Percentiles rank a stretch among this genome's conserved stretches.
Evolutionary conservation across 2,113 vertebrate species (phyloP).

Genomic region (Potamarius usumacintae): DNA sequence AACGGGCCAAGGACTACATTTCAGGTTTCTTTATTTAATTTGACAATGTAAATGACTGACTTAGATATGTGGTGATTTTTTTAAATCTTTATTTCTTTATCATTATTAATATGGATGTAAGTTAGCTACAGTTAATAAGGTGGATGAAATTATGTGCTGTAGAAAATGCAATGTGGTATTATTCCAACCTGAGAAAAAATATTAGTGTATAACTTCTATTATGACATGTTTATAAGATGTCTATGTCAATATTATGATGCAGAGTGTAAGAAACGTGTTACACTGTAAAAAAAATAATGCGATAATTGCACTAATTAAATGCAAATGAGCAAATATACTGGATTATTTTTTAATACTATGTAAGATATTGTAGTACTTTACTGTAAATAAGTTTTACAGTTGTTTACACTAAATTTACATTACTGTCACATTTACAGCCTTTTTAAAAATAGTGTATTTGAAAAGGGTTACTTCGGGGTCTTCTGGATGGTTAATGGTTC

Average conservation of each 20-base stretch:
- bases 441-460: not conserved
- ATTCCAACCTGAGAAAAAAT: not conserved
- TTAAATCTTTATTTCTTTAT: not conserved
- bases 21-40: slow-evolving; percentile 70
- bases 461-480: not conserved
- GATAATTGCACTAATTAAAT: not conserved
- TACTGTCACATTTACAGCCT: not conserved
- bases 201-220: not conserved
- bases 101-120: not conserved
- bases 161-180: not conserved
- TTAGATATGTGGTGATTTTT: not conserved
- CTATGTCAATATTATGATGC: not conserved
- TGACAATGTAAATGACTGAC: not conserved
- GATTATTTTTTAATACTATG: not conserved
- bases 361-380: not conserved
- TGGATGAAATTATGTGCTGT: not conserved
- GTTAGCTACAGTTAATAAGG: not conserved
- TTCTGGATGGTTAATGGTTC: not conserved
- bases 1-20: slow-evolving; percentile 71
- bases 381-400: not conserved
- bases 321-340: not conserved
- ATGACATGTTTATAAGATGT: not conserved
- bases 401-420: not conserved
- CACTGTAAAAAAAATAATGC: not conserved
- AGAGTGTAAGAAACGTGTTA: not conserved